These are phyloP conservation scores for Notarius quadriscutis DNA, from an alignment of 2,113 vertebrate species.

Conservation along the genomic window DNA sequence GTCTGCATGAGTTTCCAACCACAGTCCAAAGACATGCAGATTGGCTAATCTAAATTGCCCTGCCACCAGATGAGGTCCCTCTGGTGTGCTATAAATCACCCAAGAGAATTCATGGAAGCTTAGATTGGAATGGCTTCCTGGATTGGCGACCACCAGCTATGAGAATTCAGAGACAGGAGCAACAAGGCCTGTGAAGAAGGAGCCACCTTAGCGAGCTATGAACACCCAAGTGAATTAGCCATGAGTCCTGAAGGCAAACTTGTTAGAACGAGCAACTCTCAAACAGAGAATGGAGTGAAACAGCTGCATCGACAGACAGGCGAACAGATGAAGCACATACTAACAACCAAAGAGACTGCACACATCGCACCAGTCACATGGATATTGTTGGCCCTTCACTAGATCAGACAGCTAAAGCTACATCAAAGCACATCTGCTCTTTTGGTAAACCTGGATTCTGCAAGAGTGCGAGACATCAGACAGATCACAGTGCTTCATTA, in stretches of 20 bases:
- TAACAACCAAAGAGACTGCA: constrained; percentile 1
- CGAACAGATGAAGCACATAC: background rate
- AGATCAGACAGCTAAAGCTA: background rate
- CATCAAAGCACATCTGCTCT: background rate
- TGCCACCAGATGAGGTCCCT: too few relatives aligned
- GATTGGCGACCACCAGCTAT: too few relatives aligned
- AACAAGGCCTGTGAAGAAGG: background rate
- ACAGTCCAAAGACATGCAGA: too few relatives aligned
- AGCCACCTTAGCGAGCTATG: background rate
- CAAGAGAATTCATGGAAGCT: too few relatives aligned
- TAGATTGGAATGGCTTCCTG: too few relatives aligned
- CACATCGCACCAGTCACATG: background rate
- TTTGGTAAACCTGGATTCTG: background rate
- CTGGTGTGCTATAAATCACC: too few relatives aligned
- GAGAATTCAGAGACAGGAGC: background rate
- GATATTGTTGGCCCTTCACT: background rate
- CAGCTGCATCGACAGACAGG: background rate
- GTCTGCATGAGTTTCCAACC: too few relatives aligned
- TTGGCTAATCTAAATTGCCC: too few relatives aligned
- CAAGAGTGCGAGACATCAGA: background rate
- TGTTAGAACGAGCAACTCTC: background rate
- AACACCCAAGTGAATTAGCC: background rate
- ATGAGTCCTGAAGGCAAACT: background rate
- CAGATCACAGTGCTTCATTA: background rate
- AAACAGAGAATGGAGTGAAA: background rate